Evolutionary conservation across 1,140 invertebrate genomes (phyloP), one percentile per base, ranked within the genome.

Genomic region (Stegodyphus dumicola): DNA sequence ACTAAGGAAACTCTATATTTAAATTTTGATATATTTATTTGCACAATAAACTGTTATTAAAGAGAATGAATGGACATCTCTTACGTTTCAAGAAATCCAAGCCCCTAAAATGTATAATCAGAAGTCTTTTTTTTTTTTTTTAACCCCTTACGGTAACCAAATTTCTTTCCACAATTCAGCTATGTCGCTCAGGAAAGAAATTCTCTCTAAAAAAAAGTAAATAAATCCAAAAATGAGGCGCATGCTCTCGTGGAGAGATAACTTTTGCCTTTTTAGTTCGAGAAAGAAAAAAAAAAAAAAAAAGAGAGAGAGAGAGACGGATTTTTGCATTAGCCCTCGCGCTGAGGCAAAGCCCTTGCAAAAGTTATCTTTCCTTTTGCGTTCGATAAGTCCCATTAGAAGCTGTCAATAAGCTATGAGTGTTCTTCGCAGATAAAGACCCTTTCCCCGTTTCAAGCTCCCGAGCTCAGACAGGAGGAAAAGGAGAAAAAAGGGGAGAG

Each of bases 381-480:
- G 76, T 65, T 86, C 84, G 84, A 86, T 86, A 86, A 73, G 67
- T 78, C 84, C 84, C 84, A 86, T 86, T 86, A 86, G 76, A 86
- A 86, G 52, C 84, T 86, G 84, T 86, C 84, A 86, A 86, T 86
- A 86, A 86, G 76, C 84, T 78, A 86, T 78, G 84, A 86, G 84
- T 86, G 84, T 86, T 86, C 84, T 71, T 78, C 51, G 76, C 75
- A 78, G 84, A 86, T 86, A 86, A 86, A 86, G 84, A 69, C 73
- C 66, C 74, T 77, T 85, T 85, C 33, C 81, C 73, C 60, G 75
- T 77, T 78, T 86, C 67, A 54, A 75, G 73, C 75, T 86, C 69
- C 69, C 18, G 70, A 54, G 54, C 73, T 69, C 52, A 69, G 51
- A 65, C 56, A 74, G 70, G 65, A 51, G 56, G 33, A 71, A 56